Percentiles rank a stretch among this genome's conserved stretches.
These are phyloP conservation scores for Pelusios castaneus DNA, from an alignment of 2,113 vertebrate species.

Conservation along the genomic window DNA sequence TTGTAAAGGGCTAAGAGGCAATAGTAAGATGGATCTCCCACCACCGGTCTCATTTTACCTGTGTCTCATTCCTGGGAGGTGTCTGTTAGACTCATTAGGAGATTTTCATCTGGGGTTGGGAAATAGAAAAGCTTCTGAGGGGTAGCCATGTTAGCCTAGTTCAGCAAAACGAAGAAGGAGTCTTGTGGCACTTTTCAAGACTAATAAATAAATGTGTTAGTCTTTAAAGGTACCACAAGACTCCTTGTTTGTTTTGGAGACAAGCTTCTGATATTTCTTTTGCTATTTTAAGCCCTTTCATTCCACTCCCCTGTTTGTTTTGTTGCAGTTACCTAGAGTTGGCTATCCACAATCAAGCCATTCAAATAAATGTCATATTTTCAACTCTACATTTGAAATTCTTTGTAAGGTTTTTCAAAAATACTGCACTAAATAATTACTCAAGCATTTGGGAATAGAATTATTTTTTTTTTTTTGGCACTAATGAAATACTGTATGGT, in stretches of 20 bases:
- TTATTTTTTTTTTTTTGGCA: constrained; percentile 43
- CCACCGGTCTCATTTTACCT: constrained; percentile 28
- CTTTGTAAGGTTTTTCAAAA: not conserved
- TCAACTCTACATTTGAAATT: constrained; percentile 24
- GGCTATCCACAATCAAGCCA: constrained; percentile 17
- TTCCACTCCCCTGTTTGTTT: not conserved
- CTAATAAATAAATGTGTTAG: too few relatives aligned
- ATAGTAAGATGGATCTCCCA: constrained; percentile 36
- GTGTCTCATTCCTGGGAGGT: not conserved
- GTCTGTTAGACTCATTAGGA: not conserved
- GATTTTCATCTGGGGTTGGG: not conserved
- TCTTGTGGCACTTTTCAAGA: too few relatives aligned
- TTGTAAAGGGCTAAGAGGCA: not conserved
- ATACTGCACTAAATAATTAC: constrained; percentile 27
- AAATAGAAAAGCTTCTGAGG: not conserved
- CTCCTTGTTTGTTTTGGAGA: too few relatives aligned
- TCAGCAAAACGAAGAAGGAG: too few relatives aligned
- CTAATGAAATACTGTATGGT: not conserved
- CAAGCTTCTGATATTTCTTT: too few relatives aligned
- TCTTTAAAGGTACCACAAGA: too few relatives aligned
- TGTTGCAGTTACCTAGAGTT: not conserved
- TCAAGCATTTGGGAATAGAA: constrained; percentile 3
- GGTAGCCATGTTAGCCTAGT: too few relatives aligned
- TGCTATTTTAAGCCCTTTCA: not conserved
- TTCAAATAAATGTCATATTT: constrained; percentile 41